A percentile compares a stretch with the other conserved stretches of the same genome.
These are phyloP conservation scores for Microtus montanus DNA, from an alignment of 2,113 vertebrate genomes.

Conservation along the genomic window DNA sequence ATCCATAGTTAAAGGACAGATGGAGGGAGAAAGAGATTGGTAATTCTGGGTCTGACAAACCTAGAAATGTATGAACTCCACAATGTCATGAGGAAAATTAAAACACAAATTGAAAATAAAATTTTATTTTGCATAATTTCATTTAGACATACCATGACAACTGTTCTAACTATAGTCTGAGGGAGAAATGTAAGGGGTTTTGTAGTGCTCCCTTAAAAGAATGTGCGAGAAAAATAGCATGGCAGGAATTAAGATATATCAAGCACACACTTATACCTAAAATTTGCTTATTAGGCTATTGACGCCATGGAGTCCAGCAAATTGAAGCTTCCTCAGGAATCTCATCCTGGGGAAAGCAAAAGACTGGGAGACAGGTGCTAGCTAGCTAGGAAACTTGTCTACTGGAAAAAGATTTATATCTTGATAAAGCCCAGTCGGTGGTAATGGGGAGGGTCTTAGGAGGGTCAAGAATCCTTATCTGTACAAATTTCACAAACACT, in stretches of 20 bases:
- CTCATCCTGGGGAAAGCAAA: neutral
- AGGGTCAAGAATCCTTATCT: neutral
- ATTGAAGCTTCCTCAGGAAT: neutral
- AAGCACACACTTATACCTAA: neutral
- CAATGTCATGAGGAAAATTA: slow-evolving; percentile 13
- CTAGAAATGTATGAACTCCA: neutral
- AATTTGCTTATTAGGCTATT: neutral
- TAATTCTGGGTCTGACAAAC: neutral
- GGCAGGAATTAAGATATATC: neutral
- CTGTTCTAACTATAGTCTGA: neutral
- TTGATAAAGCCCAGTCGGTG: neutral
- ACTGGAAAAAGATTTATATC: neutral
- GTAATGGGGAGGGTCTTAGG: neutral
- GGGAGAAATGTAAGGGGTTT: neutral
- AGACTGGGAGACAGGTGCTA: neutral
- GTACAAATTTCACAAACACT: neutral
- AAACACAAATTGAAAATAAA: neutral
- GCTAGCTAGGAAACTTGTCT: too few relatives aligned
- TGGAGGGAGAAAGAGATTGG: neutral
- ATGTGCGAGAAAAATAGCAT: neutral
- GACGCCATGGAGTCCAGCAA: neutral
- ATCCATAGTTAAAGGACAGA: too few relatives aligned
- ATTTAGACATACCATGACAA: neutral
- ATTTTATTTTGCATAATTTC: neutral
- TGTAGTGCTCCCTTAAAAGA: neutral